phyloP scores from a whole-genome alignment of 2,113 vertebrate genomes.

The Melanotaenia duboulayi region DNA sequence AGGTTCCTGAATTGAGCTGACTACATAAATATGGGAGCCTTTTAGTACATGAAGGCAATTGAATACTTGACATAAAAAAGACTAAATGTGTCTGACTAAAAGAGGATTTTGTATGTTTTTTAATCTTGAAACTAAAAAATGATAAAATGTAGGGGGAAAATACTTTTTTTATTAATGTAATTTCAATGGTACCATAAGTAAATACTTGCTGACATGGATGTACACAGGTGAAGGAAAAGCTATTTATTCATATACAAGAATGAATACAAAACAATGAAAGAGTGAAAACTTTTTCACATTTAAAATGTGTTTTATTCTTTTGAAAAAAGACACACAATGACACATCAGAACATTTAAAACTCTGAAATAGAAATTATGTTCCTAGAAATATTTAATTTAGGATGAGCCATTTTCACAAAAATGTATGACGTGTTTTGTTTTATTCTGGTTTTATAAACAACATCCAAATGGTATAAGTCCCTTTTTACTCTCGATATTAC shows the following conservation, averaged over 20 bases:
- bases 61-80: constrained; percentile 12
- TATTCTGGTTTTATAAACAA: background rate
- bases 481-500: background rate
- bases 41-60: background rate
- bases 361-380: constrained; percentile 38
- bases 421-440: background rate
- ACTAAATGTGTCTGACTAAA: constrained; percentile 19
- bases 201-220: background rate
- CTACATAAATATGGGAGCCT: constrained; percentile 4
- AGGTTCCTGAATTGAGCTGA: constrained; percentile 7
- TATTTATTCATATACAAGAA: background rate
- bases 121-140: background rate
- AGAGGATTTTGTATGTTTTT: no score
- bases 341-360: constrained; percentile 22
- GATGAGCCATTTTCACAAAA: background rate
- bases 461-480: background rate
- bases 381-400: constrained; percentile 12
- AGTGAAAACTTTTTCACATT: background rate
- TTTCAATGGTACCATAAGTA: background rate
- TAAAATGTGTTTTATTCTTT: constrained; percentile 16
- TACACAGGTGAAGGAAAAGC: background rate
- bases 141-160: background rate
- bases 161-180: background rate
- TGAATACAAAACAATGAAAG: background rate
- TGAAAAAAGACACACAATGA: constrained; percentile 24